These are phyloP conservation scores for Pseudomyrmex gracilis DNA, from an alignment of 1,140 invertebrate species.

Conservation along the genomic window DNA sequence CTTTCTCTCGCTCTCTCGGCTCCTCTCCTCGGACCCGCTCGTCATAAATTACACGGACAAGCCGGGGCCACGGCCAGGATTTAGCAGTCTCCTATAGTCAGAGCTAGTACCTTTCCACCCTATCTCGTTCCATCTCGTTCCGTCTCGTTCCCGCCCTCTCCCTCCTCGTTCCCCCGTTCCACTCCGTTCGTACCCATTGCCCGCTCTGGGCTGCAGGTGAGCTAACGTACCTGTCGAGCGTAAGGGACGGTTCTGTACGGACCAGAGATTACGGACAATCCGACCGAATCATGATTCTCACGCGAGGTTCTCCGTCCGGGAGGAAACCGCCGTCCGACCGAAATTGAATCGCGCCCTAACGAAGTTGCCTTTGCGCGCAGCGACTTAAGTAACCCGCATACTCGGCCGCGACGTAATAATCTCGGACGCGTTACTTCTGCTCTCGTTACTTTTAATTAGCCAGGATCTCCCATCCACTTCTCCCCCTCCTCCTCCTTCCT, in stretches of 20 bases:
- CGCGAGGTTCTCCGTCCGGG: slow-evolving; percentile 17
- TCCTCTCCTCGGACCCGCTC: slow-evolving; percentile 72
- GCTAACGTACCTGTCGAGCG: slow-evolving; percentile 61
- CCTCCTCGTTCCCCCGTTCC: slow-evolving; percentile 21
- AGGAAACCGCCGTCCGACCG: slow-evolving; percentile 44
- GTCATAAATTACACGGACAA: slow-evolving; percentile 81
- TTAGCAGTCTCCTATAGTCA: slow-evolving; percentile 70
- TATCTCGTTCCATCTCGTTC: slow-evolving; percentile 63
- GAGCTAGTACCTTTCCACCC: slow-evolving; percentile 68
- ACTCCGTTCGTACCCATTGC: slow-evolving; percentile 20
- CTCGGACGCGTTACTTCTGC: slow-evolving; percentile 52
- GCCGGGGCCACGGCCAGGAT: slow-evolving; percentile 72
- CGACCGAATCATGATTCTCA: slow-evolving; percentile 52
- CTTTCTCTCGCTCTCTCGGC: neutral
- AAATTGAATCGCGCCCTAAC: slow-evolving; percentile 62
- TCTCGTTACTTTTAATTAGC: slow-evolving; percentile 58
- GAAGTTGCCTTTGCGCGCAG: slow-evolving; percentile 55
- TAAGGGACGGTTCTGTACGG: slow-evolving; percentile 61
- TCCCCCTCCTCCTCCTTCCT: neutral
- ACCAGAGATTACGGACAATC: slow-evolving; percentile 64
- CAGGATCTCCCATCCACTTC: neutral
- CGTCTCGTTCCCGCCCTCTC: slow-evolving; percentile 42
- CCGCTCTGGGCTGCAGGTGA: slow-evolving; percentile 63
- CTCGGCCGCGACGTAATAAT: slow-evolving; percentile 54
- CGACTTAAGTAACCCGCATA: slow-evolving; percentile 54